Percentiles rank a stretch among this genome's conserved stretches.
Conservation (phyloP, 2,113 vertebrate genomes). For the Pelodiscus sinensis region DNA sequence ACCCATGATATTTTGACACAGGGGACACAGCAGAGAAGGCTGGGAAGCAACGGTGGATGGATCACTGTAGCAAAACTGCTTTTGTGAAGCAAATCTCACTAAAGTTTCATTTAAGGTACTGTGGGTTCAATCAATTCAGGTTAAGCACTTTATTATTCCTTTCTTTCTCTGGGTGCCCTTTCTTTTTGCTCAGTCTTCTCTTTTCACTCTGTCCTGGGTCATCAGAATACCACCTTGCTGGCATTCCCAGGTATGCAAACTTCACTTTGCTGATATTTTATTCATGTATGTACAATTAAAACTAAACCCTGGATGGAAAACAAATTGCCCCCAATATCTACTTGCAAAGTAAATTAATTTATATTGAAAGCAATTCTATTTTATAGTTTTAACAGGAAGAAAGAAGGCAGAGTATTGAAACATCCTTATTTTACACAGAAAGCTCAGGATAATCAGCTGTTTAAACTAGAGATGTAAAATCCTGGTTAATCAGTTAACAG, state of each 20-base stretch:
- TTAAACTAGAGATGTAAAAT: not conserved
- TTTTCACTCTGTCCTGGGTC: not conserved
- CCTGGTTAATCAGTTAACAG: too few relatives aligned
- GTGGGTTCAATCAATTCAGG: constrained; percentile 39
- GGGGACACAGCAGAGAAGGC: not conserved
- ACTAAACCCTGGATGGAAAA: not conserved
- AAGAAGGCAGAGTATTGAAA: not conserved
- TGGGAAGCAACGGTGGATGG: constrained; percentile 18
- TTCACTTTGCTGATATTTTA: not conserved
- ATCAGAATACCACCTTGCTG: not conserved
- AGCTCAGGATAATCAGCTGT: not conserved
- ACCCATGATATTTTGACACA: not conserved
- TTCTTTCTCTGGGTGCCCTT: not conserved
- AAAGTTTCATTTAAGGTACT: constrained; percentile 61
- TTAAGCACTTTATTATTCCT: constrained; percentile 45
- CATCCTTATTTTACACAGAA: not conserved
- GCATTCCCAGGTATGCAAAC: not conserved
- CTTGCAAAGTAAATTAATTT: not conserved
- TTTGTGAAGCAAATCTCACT: constrained; percentile 43
- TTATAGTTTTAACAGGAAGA: not conserved
- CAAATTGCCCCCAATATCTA: not conserved
- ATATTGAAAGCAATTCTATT: not conserved
- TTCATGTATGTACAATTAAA: not conserved
- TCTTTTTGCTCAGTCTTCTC: constrained; percentile 13
- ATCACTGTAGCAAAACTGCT: constrained; percentile 28